These are phyloP conservation scores for Chinchilla lanigera DNA, from an alignment of 2,113 vertebrate genomes.

Conservation along the genomic window DNA sequence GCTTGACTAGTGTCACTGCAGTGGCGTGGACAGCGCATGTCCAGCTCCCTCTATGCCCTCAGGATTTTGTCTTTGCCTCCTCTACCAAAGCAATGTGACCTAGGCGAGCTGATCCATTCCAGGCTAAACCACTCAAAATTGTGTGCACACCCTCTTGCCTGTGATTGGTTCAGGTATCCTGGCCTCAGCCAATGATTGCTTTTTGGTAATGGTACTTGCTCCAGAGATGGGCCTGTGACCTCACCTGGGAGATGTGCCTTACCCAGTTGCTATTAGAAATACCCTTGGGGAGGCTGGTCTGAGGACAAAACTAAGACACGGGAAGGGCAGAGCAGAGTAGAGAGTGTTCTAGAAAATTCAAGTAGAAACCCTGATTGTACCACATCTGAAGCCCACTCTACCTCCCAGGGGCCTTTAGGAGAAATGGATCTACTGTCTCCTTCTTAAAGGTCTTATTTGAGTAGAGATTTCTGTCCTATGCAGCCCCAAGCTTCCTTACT, in stretches of 20 bases:
- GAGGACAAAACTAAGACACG: not conserved
- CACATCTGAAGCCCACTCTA: not conserved
- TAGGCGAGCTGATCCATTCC: not conserved
- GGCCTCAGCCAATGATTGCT: not conserved
- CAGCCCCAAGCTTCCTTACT: not conserved
- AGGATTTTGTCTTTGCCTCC: not conserved
- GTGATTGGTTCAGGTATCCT: not conserved
- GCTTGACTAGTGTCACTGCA: rapidly evolving
- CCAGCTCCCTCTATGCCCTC: not conserved
- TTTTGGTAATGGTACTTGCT: not conserved
- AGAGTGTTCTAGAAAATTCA: not conserved
- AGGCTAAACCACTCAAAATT: not conserved
- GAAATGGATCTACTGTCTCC: not conserved
- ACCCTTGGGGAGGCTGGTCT: not conserved
- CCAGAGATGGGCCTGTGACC: not conserved
- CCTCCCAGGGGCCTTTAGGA: not conserved
- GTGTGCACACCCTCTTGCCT: not conserved
- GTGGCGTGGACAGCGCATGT: not conserved
- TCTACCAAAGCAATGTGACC: not conserved
- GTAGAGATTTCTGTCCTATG: not conserved
- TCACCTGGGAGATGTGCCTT: not conserved
- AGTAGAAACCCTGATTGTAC: not conserved
- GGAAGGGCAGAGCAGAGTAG: not conserved
- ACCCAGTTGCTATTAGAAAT: not conserved
- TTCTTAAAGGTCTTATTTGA: not conserved